These are phyloP conservation scores for Pogonophryne albipinna DNA, from an alignment of 2,797 vertebrate species.

Conservation along the genomic window DNA sequence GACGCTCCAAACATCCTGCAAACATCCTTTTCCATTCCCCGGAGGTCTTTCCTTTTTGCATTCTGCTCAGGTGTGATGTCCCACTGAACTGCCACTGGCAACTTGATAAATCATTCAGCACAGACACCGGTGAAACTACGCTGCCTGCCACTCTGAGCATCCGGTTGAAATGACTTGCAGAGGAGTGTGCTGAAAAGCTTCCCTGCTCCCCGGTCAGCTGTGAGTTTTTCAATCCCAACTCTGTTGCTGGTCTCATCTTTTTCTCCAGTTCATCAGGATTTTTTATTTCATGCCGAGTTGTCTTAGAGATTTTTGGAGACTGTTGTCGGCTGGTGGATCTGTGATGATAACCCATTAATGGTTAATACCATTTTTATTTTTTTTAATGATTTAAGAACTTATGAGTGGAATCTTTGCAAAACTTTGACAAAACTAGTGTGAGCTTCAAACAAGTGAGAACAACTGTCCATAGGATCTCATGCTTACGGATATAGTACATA, in stretches of 20 bases:
- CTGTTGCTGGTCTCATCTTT: slow-evolving; percentile 34
- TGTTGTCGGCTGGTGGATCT: slow-evolving; percentile 4
- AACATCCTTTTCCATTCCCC: slow-evolving; percentile 11
- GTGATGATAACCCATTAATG: not conserved
- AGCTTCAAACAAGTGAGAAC: too few relatives aligned
- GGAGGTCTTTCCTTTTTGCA: slow-evolving; percentile 38
- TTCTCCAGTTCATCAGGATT: slow-evolving; percentile 36
- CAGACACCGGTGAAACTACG: slow-evolving; percentile 56
- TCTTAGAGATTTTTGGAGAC: slow-evolving; percentile 26
- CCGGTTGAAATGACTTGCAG: slow-evolving; percentile 59
- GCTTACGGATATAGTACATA: too few relatives aligned
- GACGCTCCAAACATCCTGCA: slow-evolving; percentile 38
- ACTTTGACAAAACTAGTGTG: too few relatives aligned
- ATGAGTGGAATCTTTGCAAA: too few relatives aligned
- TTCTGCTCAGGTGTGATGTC: slow-evolving; percentile 51
- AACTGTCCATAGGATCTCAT: too few relatives aligned
- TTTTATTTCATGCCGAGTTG: slow-evolving; percentile 24
- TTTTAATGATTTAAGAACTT: too few relatives aligned
- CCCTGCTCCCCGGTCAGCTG: slow-evolving; percentile 38
- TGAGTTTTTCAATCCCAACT: slow-evolving; percentile 44
- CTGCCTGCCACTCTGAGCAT: slow-evolving; percentile 54
- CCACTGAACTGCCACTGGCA: slow-evolving; percentile 56
- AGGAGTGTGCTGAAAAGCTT: slow-evolving; percentile 54
- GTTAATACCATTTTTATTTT: not conserved
- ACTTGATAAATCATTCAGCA: slow-evolving; percentile 74